Evolutionary conservation across 2,888 invertebrate species (phyloP), one percentile per base, ranked within the genome.

Genomic region (Mystacides longicornis): DNA sequence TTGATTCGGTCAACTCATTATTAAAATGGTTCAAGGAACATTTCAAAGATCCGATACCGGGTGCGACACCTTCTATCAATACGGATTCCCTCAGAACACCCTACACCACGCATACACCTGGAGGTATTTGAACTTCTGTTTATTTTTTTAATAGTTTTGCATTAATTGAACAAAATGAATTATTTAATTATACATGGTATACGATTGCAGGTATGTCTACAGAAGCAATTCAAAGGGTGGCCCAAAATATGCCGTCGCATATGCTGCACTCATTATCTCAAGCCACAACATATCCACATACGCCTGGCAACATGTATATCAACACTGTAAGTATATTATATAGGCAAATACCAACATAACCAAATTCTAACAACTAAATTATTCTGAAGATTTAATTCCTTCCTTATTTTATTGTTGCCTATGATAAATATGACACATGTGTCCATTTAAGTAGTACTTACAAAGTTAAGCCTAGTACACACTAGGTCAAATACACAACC

Each of bases 21-120:
- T 81, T 99, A 65, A 86, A 89, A 58, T 99, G 97, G 97, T 99
- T 99, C 73, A 99, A 99, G 69, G 93, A 94, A 71, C 95, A 99
- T 70, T 99, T 94, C 76, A 78, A 93, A 62, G 96, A 97, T 67
- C 92, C 95, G 0, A 80, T 90, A 49, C 89, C 90, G 0, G 80
- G 80, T 3, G 79, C 80, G 20, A 89, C 89, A 3, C 88, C 83
- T 1, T 83, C 85, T 53, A 89, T 89, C 9, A 77, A 81, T 64
- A 83, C 83, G 43, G 82, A 83, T 0, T 82, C 80, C 59, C 77
- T 77, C 23, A 77, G 77, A 66, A 79, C 80, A 49, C 76, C 76
- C 0, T 61, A 61, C 43, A 67, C 22, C 67, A 69, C 46, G 65
- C 69, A 23, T 56, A 62, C 49, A 27, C 59, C 52, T 56, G 66